Conservation (phyloP, 2,113 vertebrate genomes). For the Athene noctua region DNA sequence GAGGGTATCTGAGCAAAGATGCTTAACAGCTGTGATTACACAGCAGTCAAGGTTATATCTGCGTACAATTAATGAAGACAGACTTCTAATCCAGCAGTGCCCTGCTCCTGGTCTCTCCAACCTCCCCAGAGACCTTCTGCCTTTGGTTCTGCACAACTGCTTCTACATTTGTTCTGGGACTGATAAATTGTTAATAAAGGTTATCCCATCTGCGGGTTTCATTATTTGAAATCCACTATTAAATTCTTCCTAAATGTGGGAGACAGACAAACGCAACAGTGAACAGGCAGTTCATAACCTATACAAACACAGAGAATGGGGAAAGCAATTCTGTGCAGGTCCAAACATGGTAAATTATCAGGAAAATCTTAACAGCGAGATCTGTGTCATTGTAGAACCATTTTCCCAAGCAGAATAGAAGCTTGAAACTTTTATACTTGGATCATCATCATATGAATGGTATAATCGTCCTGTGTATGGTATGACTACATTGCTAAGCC, state of each 20-base stretch:
- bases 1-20: background rate
- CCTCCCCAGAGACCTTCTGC: background rate
- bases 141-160: background rate
- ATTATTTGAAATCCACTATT: background rate
- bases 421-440: background rate
- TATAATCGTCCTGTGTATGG: background rate
- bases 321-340: background rate
- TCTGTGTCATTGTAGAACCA: background rate
- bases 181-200: background rate
- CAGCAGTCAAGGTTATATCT: background rate
- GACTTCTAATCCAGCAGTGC: background rate
- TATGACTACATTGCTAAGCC: background rate
- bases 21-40: background rate
- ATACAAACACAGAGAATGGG: background rate
- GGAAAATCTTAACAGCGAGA: background rate
- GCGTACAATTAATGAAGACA: background rate
- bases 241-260: background rate
- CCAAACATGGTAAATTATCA: background rate
- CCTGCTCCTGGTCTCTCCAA: background rate
- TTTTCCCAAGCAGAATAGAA: background rate
- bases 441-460: background rate
- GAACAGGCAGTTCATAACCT: background rate
- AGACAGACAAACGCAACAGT: background rate
- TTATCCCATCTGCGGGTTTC: background rate
- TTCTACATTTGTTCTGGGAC: background rate